Evolutionary conservation across 1,140 invertebrate genomes (phyloP), one percentile per base, ranked within the genome.

Genomic region (Lasaia peninsularis): DNA sequence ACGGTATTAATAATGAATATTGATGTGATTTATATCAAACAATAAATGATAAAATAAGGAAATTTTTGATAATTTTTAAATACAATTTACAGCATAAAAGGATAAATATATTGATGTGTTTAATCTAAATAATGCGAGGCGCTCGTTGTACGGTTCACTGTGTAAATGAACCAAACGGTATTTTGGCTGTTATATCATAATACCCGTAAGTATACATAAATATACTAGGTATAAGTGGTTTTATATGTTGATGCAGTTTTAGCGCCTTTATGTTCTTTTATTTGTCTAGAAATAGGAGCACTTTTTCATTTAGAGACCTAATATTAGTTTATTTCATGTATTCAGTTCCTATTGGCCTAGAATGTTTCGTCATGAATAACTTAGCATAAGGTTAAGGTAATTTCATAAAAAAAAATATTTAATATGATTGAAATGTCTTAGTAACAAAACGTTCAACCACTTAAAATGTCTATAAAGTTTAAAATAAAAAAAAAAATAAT

Each of bases 311-410:
- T 71, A 65, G 65, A 61, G 55, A 70, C 35, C 63, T 61, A 56
- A 48, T 67, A 67, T 67, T 75, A 66, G 63, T 53, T 74, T 74
- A 69, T 65, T 71, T 74, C 70, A 62, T 78, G 64, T 62, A 56
- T 79, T 82, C 70, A 84, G 79, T 84, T 86, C 84, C 84, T 87
- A 87, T 85, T 67, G 80, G 76, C 79, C 76, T 87, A 87, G 73
- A 63, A 77, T 80, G 69, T 79, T 79, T 79, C 68, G 69, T 77
- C 69, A 77, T 68, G 81, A 81, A 80, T 82, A 49, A 71, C 69
- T 64, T 78, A 80, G 71, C 51, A 16, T 80, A 77, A 63, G 56
- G n/a, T 58, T 59, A 70, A 70, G 70, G 64, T 62, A 69, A 70
- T 67, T 69, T 68, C 70, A 67, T 75, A 70, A 62, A 16, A 65